Evolutionary conservation across 92 coral and sea anemone genomes (phyloP).

Genomic region (Chrysogorgia sp.): DNA sequence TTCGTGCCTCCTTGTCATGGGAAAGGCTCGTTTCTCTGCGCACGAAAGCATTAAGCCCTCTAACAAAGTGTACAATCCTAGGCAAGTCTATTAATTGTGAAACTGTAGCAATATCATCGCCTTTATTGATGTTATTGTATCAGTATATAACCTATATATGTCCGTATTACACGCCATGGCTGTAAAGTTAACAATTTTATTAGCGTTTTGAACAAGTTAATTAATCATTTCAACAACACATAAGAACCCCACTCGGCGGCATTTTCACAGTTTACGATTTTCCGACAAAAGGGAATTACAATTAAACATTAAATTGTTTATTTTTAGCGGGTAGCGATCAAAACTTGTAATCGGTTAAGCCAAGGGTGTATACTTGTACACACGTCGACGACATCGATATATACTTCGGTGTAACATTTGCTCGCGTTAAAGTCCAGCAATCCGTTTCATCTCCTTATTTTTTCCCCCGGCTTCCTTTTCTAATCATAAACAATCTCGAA

Average conservation of each 20-base stretch:
- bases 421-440: too few relatives aligned
- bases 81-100: not conserved
- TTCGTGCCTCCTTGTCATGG: not conserved
- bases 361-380: too few relatives aligned
- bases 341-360: constrained; percentile 5
- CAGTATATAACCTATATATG: too few relatives aligned
- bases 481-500: not conserved
- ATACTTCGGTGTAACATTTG: too few relatives aligned
- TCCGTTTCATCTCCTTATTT: not conserved
- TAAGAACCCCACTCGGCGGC: constrained; percentile 2
- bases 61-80: too few relatives aligned
- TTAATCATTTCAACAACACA: constrained; percentile 25
- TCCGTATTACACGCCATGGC: not conserved
- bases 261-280: constrained; percentile 31
- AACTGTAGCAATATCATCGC: too few relatives aligned
- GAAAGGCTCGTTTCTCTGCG: too few relatives aligned
- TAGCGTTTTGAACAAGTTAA: constrained; percentile 15
- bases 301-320: constrained; percentile 35
- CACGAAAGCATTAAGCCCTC: too few relatives aligned
- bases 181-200: constrained; percentile 18
- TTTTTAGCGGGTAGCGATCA: not conserved
- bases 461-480: not conserved
- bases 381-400: too few relatives aligned
- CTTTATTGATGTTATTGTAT: too few relatives aligned
- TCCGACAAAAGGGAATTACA: constrained; percentile 25